Percentiles rank a stretch among this genome's conserved stretches.
Evolutionary conservation across 2,113 vertebrate species (phyloP).

Genomic region (Charina bottae): DNA sequence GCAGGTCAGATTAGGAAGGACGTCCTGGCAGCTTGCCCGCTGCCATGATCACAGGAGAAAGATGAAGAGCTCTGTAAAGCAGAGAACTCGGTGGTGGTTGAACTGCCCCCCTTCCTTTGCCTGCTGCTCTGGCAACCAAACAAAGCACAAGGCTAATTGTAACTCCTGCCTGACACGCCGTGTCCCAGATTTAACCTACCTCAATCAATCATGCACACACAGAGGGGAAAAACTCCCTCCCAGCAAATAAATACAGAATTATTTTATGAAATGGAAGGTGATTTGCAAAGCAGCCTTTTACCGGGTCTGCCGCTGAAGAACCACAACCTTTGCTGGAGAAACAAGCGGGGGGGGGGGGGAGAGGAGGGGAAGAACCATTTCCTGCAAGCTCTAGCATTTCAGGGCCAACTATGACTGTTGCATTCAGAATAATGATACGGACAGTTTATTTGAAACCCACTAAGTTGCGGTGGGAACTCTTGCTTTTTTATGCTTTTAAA

Average conservation of each 20-base stretch:
- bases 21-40: background rate
- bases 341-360: no score
- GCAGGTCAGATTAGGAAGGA: slow-evolving; percentile 18
- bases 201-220: slow-evolving; percentile 53
- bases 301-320: background rate
- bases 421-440: background rate
- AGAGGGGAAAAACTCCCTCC: background rate
- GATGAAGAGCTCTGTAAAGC: background rate
- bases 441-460: background rate
- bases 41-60: slow-evolving; percentile 7
- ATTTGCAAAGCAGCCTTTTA: slow-evolving; percentile 15
- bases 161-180: slow-evolving; percentile 39
- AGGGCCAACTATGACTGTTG: background rate
- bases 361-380: background rate
- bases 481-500: background rate
- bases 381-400: background rate
- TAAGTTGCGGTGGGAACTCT: background rate
- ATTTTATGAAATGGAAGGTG: slow-evolving; percentile 11
- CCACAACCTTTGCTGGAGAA: background rate
- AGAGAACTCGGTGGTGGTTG: background rate
- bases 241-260: slow-evolving; percentile 20
- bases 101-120: background rate
- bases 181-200: slow-evolving; percentile 61
- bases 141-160: background rate
- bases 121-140: slow-evolving; percentile 33